A percentile compares a stretch with the other conserved stretches of the same genome.
Conservation (phyloP, 2,888 invertebrate species). For the Netelia fuscicornis region DNA sequence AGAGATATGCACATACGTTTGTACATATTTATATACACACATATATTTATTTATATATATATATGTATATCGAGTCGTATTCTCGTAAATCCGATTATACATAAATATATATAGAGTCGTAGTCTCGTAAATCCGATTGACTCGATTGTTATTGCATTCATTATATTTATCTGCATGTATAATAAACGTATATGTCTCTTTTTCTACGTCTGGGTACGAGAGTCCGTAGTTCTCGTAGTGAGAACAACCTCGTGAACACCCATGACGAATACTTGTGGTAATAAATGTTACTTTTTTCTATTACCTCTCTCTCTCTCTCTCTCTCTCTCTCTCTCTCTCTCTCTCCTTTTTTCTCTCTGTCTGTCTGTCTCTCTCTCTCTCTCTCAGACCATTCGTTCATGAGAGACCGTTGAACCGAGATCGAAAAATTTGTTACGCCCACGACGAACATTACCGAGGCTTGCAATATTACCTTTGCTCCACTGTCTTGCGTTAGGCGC, state of each 20-base stretch:
- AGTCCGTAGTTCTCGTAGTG: background rate
- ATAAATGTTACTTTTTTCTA: constrained; percentile 22
- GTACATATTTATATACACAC: too few species aligned
- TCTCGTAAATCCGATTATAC: too few species aligned
- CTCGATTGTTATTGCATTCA: constrained; percentile 49
- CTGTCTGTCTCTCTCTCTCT: too few species aligned
- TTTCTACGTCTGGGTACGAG: constrained; percentile 1
- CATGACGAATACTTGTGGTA: constrained; percentile 26
- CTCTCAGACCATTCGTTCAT: background rate
- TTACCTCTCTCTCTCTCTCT: background rate
- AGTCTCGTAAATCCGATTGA: constrained; percentile 46
- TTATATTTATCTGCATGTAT: too few species aligned
- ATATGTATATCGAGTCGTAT: too few species aligned
- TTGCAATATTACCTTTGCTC: constrained; percentile 32
- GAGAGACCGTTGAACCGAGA: constrained; percentile 37
- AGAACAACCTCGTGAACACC: constrained; percentile 12
- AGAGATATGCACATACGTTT: too few species aligned
- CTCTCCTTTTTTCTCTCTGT: too few species aligned
- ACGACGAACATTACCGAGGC: constrained; percentile 57
- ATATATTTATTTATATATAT: too few species aligned
- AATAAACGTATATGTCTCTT: constrained; percentile 39
- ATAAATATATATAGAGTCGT: constrained; percentile 1
- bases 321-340: background rate
- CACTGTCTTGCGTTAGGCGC: constrained; percentile 68
- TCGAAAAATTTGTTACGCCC: constrained; percentile 64